phyloP scores from a whole-genome alignment of 1,140 invertebrate species.

The Rhopalosiphum maidis region DNA sequence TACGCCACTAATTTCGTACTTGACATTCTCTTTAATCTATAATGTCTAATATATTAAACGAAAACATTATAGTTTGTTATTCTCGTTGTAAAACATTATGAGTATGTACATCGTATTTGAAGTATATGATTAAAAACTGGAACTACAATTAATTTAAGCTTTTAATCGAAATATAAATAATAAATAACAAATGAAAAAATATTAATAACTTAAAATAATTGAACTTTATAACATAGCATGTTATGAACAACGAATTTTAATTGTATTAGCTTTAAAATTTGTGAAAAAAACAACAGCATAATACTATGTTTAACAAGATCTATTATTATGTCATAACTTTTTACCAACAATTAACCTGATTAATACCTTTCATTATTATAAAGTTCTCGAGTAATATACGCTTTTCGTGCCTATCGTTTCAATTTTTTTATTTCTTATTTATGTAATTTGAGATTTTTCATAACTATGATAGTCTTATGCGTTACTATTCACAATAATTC shows the following conservation, averaged over 20 bases:
- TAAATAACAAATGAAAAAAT: neutral
- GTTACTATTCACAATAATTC: no score
- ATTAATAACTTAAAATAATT: neutral
- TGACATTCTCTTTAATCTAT: constrained; percentile 2
- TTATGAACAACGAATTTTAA: neutral
- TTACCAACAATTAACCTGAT: no score
- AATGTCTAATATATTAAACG: neutral
- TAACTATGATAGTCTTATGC: no score
- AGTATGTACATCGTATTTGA: neutral
- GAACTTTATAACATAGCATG: neutral
- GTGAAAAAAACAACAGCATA: no score
- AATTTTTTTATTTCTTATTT: no score
- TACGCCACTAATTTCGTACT: neutral
- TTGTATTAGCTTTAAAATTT: no score
- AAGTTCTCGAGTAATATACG: no score
- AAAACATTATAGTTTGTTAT: neutral
- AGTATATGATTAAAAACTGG: neutral
- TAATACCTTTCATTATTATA: no score
- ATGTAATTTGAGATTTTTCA: no score
- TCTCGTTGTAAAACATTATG: neutral
- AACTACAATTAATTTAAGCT: neutral
- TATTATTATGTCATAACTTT: no score
- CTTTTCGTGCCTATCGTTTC: no score
- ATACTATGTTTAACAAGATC: no score
- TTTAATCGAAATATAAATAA: neutral